phyloP scores from a whole-genome alignment of 1,140 invertebrate species.

The Drosophila subobscura region DNA sequence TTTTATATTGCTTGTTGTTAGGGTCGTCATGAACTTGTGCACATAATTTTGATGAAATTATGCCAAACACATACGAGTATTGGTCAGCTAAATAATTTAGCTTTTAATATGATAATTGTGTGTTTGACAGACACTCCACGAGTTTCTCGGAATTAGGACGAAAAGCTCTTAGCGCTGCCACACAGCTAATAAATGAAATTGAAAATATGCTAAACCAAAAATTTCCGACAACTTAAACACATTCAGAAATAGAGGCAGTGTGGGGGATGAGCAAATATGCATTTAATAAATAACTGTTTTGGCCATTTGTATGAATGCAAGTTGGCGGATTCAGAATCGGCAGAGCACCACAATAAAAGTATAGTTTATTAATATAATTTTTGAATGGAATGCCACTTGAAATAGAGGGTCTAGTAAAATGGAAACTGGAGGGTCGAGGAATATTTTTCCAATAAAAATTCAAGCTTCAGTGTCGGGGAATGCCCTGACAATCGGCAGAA shows the following conservation, averaged over 20 bases:
- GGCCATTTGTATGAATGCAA: conserved; percentile 3
- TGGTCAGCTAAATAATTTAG: conserved; percentile 5
- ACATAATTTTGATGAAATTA: conserved; percentile 39
- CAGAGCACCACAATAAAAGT: neutral
- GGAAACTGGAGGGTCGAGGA: too few relatives aligned
- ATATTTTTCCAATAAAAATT: too few relatives aligned
- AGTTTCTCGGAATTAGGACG: neutral
- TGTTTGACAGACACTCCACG: neutral
- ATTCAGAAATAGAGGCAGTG: neutral
- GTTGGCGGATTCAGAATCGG: neutral
- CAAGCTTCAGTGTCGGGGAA: too few relatives aligned
- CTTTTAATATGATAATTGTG: conserved; percentile 21
- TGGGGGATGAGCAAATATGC: conserved; percentile 11
- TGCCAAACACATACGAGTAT: conserved; percentile 26
- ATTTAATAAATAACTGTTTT: conserved; percentile 5
- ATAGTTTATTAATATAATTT: neutral
- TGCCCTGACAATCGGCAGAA: too few relatives aligned
- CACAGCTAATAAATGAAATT: neutral
- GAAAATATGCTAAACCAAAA: neutral
- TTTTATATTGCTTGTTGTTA: neutral
- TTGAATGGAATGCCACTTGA: neutral
- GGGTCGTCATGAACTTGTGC: conserved; percentile 21
- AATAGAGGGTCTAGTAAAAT: neutral
- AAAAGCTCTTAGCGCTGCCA: too few relatives aligned
- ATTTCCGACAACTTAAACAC: too few relatives aligned